phyloP scores from a whole-genome alignment of 1,140 invertebrate genomes.

The Meloidogyne chitwoodi region DNA sequence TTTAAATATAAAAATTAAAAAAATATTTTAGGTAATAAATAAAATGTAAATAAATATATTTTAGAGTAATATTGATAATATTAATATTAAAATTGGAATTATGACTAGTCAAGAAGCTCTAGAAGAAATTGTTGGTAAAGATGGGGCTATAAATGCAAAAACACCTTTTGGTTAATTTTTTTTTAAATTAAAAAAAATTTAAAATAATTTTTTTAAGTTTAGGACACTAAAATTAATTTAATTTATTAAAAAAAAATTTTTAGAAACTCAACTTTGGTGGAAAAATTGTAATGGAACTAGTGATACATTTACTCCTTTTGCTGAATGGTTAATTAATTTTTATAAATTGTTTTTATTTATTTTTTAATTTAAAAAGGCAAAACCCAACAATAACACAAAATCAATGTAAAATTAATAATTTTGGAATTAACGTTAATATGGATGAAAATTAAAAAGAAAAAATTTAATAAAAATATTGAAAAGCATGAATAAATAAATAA shows the following conservation, averaged over 20 bases:
- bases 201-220: too few relatives aligned
- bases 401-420: background rate
- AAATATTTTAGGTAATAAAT: too few relatives aligned
- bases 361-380: background rate
- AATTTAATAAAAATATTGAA: background rate
- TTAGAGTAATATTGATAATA: background rate
- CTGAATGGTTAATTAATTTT: background rate
- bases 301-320: background rate
- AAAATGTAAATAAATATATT: too few relatives aligned
- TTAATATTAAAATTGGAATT: background rate
- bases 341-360: background rate
- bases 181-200: too few relatives aligned
- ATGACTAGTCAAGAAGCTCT: background rate
- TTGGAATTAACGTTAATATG: background rate
- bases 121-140: background rate
- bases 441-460: background rate
- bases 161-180: background rate
- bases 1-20: too few relatives aligned
- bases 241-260: too few relatives aligned
- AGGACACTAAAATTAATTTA: too few relatives aligned
- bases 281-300: background rate
- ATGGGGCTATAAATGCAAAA: background rate
- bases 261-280: background rate
- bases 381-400: background rate
- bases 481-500: background rate